A percentile compares a stretch with the other conserved stretches of the same genome.
phyloP scores from a whole-genome alignment of 2,888 invertebrate species.

The Yponomeuta cagnagella region DNA sequence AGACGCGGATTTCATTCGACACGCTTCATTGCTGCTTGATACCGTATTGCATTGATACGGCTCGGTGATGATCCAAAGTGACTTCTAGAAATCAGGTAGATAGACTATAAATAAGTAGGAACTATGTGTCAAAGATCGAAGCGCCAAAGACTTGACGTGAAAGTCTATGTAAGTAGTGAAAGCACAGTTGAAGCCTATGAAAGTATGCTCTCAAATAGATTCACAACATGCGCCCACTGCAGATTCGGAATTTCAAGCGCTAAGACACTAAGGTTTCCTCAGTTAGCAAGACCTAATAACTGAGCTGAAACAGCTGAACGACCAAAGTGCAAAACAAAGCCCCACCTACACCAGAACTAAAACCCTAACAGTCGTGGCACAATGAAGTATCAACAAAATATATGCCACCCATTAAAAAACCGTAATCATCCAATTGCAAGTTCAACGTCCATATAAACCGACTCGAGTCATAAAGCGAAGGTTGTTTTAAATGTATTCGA shows the following conservation, averaged over 20 bases:
- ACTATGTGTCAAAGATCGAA: too few relatives aligned
- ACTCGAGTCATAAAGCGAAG: constrained; percentile 46
- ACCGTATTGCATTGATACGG: neutral
- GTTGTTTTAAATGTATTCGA: constrained; percentile 57
- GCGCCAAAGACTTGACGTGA: too few relatives aligned
- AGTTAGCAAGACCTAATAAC: too few relatives aligned
- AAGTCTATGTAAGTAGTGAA: too few relatives aligned
- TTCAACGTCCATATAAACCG: constrained; percentile 58
- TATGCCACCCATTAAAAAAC: constrained; percentile 61
- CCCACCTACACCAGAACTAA: constrained; percentile 13
- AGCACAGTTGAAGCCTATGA: too few relatives aligned
- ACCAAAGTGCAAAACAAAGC: constrained; percentile 17
- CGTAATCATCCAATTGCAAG: constrained; percentile 66
- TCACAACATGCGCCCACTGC: too few relatives aligned
- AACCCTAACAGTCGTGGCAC: constrained; percentile 18
- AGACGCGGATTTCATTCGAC: neutral
- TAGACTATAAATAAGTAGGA: too few relatives aligned
- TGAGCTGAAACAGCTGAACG: too few relatives aligned
- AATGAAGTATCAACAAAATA: constrained; percentile 47
- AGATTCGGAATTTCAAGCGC: too few relatives aligned
- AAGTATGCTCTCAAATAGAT: too few relatives aligned
- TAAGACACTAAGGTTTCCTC: too few relatives aligned
- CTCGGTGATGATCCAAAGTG: neutral
- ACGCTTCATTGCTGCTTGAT: neutral
- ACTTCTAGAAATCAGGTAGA: too few relatives aligned